Base-by-base conservation (phyloP, 1,140 invertebrate genomes). In the Penaeus chinensis region DNA sequence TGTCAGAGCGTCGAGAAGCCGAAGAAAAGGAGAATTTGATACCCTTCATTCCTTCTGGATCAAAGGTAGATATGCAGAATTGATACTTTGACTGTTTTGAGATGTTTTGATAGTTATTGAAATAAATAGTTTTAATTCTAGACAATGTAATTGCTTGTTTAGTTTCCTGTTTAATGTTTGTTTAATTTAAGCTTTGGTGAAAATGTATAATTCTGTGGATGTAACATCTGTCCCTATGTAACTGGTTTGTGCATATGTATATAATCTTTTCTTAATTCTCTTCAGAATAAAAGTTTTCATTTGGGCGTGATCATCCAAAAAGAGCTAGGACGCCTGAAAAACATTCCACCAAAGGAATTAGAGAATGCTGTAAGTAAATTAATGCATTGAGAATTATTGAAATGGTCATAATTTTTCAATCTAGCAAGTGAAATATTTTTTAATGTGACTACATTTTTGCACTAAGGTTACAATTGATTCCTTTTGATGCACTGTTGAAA, bases 231-330 rank as follows among this genome's bases (percentile, higher is more conserved):
- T 24, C 7, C 42, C 4, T 19, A 10, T 79, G 10, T 32, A 10
- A 32, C 7, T 47, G 5, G 11, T 47, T 24, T 27, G 13, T 24
- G 13, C 77, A 27, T 11, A 47, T 24, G 13, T 79, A n/a, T 79
- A 10, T 27, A 79, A 10, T 37, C n/a, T 24, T 79, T 42, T 10
- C 24, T 3, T 69, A 27, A 24, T 61, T 37, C 18, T 11, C 7
- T 5, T 42, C 81, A 83, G 81, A 69, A 69, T 19, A 83, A 83
- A 37, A 83, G 81, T 69, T 83, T 83, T 69, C 81, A 83, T 27
- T 37, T 83, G 13, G 81, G 81, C 3, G 63, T 83, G 27, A 83
- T 83, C 37, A 83, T 83, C 62, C 81, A 83, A 62, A 83, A 83
- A 19, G 81, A 83, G 62, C 16, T 83, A 32, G 81, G 81, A 69